phyloP scores from a whole-genome alignment of 2,888 invertebrate genomes.

The Archips xylosteana region DNA sequence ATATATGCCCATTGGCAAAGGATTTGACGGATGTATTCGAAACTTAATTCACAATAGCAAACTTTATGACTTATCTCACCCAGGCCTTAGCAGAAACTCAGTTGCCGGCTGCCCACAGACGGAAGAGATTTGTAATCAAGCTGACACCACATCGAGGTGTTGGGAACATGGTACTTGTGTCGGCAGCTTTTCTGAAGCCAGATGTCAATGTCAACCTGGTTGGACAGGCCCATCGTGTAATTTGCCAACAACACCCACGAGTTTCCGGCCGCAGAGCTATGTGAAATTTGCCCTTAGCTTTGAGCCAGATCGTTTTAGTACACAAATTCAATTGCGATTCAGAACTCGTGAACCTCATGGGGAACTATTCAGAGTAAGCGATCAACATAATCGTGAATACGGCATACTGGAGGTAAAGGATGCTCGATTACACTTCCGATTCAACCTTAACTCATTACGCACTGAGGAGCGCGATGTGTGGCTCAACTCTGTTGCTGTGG shows the following conservation, averaged over 20 bases:
- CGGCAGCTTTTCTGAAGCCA: slow-evolving; percentile 94
- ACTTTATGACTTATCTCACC: slow-evolving; percentile 97
- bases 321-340: slow-evolving; percentile 96
- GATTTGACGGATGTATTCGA: slow-evolving; percentile 98
- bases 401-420: slow-evolving; percentile 97
- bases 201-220: slow-evolving; percentile 97
- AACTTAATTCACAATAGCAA: slow-evolving; percentile 98
- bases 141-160: slow-evolving; percentile 93
- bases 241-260: slow-evolving; percentile 94
- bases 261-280: slow-evolving; percentile 97
- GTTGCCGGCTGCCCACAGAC: slow-evolving; percentile 97
- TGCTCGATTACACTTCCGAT: slow-evolving; percentile 95
- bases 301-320: slow-evolving; percentile 96
- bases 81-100: slow-evolving; percentile 94
- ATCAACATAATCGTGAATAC: slow-evolving; percentile 97
- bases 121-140: slow-evolving; percentile 95
- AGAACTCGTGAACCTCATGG: slow-evolving; percentile 97
- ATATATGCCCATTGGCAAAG: slow-evolving; percentile 94
- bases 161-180: slow-evolving; percentile 98
- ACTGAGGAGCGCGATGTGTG: slow-evolving; percentile 96
- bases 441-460: slow-evolving; percentile 95
- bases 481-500: slow-evolving; percentile 95
- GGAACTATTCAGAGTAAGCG: slow-evolving; percentile 96
- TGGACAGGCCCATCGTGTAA: slow-evolving; percentile 97
- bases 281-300: slow-evolving; percentile 98